phyloP scores from a whole-genome alignment of 2,797 vertebrate genomes.

The Pantherophis vulpinus region DNA sequence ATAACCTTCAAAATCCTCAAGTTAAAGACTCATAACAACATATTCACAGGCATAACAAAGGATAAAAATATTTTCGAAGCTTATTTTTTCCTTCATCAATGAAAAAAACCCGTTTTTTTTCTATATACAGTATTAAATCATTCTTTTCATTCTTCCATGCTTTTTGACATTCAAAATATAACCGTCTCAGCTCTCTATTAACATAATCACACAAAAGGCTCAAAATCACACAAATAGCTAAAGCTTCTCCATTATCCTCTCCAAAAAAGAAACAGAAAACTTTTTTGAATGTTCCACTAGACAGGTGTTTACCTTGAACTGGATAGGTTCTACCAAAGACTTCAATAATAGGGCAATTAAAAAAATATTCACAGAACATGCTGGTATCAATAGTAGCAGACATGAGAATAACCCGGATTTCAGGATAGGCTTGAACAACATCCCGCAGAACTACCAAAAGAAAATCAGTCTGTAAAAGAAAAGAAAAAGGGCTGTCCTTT shows the following conservation, averaged over 20 bases:
- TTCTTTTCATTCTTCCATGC: background rate
- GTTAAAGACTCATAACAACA: background rate
- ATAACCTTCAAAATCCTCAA: background rate
- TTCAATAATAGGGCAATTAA: slow-evolving; percentile 91
- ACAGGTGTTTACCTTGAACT: slow-evolving; percentile 80
- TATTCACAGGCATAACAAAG: background rate
- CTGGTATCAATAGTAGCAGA: slow-evolving; percentile 96
- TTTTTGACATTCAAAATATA: background rate
- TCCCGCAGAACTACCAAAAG: slow-evolving; percentile 94
- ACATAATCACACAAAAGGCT: background rate
- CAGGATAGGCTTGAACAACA: slow-evolving; percentile 87
- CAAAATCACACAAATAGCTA: background rate
- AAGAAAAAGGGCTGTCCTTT: background rate
- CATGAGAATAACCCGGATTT: slow-evolving; percentile 91
- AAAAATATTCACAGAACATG: slow-evolving; percentile 97
- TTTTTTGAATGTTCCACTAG: background rate
- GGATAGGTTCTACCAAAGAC: slow-evolving; percentile 91
- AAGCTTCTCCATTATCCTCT: background rate
- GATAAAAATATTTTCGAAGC: background rate
- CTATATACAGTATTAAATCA: too few relatives aligned
- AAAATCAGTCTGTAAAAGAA: slow-evolving; percentile 86
- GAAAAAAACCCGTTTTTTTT: background rate
- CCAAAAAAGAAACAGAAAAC: background rate
- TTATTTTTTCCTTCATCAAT: background rate
- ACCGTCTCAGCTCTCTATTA: background rate